Conservation (phyloP, 2,113 vertebrate species). For the Amphiprion ocellaris region DNA sequence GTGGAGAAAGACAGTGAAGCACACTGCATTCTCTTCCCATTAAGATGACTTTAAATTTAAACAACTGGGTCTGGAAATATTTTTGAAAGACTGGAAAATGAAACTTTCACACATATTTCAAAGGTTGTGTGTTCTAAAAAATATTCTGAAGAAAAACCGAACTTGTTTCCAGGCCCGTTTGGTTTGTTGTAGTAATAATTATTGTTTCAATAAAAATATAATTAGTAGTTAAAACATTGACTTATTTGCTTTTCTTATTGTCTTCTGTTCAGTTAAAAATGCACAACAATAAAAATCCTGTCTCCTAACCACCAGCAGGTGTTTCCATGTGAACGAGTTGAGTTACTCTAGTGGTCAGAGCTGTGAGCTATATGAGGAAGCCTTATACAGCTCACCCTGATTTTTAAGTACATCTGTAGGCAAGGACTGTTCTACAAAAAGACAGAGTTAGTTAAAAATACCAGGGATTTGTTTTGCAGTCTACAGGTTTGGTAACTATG, state of each 20-base stretch:
- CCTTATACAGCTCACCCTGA: background rate
- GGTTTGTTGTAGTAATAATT: too few relatives aligned
- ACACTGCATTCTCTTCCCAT: constrained; percentile 10
- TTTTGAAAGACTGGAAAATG: constrained; percentile 5
- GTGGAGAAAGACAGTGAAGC: constrained; percentile 1
- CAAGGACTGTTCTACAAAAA: constrained; percentile 17
- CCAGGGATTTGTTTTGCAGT: constrained; percentile 24
- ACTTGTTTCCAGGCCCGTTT: constrained; percentile 1
- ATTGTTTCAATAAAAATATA: too few relatives aligned
- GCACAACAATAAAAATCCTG: background rate
- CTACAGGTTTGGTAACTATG: constrained; percentile 30
- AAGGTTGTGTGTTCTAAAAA: background rate
- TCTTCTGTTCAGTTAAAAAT: too few relatives aligned
- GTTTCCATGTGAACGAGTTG: background rate
- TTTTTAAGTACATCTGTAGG: constrained; percentile 22
- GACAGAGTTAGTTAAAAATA: constrained; percentile 21
- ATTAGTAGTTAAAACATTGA: background rate
- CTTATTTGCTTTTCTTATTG: background rate
- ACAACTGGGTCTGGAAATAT: background rate
- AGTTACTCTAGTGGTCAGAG: constrained; percentile 1
- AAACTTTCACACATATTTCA: background rate
- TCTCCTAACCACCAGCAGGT: background rate
- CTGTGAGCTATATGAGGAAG: background rate
- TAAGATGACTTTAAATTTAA: constrained; percentile 5
- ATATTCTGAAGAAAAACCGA: background rate